Conservation (phyloP, 2,888 invertebrate species). For the Achlya flavicornis region DNA sequence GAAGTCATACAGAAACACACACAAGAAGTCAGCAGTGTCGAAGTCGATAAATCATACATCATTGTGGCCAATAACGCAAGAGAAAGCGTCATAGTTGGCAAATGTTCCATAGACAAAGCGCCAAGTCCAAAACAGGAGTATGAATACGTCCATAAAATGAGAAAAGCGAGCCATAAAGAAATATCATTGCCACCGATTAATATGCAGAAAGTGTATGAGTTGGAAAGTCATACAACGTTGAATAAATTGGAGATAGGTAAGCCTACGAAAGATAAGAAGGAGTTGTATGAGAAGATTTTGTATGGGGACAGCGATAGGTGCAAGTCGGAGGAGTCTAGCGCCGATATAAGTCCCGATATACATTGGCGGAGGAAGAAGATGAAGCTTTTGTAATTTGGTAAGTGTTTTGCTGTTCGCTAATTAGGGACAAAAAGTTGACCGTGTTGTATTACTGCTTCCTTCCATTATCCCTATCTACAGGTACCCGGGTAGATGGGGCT, state of each 20-base stretch:
- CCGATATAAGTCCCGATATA: conserved; percentile 50
- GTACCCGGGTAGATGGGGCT: too few relatives aligned
- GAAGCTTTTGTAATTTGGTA: conserved; percentile 41
- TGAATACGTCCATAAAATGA: conserved; percentile 76
- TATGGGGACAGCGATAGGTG: conserved; percentile 57
- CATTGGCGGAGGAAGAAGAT: conserved; percentile 69
- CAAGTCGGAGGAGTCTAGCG: conserved; percentile 43
- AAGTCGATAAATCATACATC: conserved; percentile 68
- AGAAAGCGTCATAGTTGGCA: conserved; percentile 76
- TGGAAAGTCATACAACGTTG: conserved; percentile 51
- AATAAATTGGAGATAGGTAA: conserved; percentile 54
- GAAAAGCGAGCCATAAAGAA: conserved; percentile 58
- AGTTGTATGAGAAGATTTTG: conserved; percentile 75
- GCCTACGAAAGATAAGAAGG: conserved; percentile 70
- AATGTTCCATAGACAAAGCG: conserved; percentile 46
- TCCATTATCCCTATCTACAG: too few relatives aligned
- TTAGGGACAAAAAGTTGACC: too few relatives aligned
- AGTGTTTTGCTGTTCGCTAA: neutral
- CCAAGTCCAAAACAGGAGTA: conserved; percentile 51
- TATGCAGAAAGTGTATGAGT: conserved; percentile 64
- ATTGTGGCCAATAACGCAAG: conserved; percentile 75
- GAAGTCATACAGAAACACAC: conserved; percentile 67
- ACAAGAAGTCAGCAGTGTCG: conserved; percentile 34
- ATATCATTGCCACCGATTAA: conserved; percentile 71
- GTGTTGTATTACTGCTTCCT: too few relatives aligned